phyloP scores from a whole-genome alignment of 2,888 invertebrate species.

The Oxycera nigricornis region DNA sequence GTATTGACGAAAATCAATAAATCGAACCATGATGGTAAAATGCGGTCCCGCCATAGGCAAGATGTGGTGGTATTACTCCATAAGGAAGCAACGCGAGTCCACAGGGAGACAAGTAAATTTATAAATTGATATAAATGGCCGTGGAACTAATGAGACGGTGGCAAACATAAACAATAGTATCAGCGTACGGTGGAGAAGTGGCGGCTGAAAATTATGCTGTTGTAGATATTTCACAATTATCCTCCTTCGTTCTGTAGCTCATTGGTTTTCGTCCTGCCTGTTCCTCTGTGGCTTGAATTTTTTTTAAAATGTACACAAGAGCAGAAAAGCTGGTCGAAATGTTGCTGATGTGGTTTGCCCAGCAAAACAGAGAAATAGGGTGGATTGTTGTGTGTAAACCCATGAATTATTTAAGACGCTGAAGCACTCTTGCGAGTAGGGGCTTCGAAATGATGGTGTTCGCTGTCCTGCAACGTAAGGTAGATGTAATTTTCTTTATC shows the following conservation, averaged over 20 bases:
- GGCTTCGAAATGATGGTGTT: neutral
- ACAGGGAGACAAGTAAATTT: conserved; percentile 14
- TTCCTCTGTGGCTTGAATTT: neutral
- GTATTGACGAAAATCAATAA: conserved; percentile 18
- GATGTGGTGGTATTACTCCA: neutral
- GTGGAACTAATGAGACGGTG: conserved; percentile 17
- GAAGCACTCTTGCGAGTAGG: neutral
- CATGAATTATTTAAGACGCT: conserved; percentile 34
- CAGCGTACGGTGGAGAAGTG: neutral
- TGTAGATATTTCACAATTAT: conserved; percentile 35
- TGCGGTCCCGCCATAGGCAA: neutral
- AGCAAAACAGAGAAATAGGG: neutral
- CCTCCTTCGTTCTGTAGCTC: neutral
- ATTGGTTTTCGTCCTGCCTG: neutral
- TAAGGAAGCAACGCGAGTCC: neutral
- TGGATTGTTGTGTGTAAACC: conserved; percentile 20
- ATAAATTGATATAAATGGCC: conserved; percentile 34
- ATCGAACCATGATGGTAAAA: neutral
- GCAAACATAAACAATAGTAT: conserved; percentile 9
- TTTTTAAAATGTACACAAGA: neutral
- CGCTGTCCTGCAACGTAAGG: neutral
- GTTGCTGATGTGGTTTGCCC: neutral
- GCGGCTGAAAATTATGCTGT: conserved; percentile 10
- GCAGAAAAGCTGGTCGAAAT: neutral
- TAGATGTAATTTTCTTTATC: no score